Conservation (phyloP, 2,888 invertebrate species). For the Tinea semifulvella region DNA sequence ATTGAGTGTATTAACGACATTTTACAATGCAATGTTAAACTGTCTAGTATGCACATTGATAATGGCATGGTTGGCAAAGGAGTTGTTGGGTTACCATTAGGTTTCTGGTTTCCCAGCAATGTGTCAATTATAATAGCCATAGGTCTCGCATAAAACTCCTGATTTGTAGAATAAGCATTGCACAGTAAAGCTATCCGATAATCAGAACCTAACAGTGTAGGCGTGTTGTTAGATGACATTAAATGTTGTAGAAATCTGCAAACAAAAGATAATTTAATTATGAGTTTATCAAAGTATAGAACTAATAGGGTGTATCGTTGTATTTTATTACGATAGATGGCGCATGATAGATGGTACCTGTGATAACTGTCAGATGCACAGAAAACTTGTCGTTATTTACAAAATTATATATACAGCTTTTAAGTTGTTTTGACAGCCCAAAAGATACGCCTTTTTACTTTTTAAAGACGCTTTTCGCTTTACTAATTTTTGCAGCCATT, state of each 20-base stretch:
- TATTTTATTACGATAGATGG: too few species aligned
- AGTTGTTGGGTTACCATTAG: conserved; percentile 59
- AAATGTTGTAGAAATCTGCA: conserved; percentile 86
- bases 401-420: too few species aligned
- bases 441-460: too few species aligned
- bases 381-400: too few species aligned
- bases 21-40: conserved; percentile 94
- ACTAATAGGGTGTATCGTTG: not conserved
- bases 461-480: too few species aligned
- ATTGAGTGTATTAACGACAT: conserved; percentile 87
- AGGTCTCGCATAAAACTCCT: conserved; percentile 89
- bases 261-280: conserved; percentile 21
- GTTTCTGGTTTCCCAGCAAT: conserved; percentile 76
- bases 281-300: not conserved
- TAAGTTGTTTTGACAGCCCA: too few species aligned
- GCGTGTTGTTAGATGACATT: conserved; percentile 75
- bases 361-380: too few species aligned
- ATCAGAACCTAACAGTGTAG: conserved; percentile 82
- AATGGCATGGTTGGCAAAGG: conserved; percentile 83
- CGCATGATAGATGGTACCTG: too few species aligned
- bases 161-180: conserved; percentile 95
- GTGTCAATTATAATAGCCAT: conserved; percentile 93
- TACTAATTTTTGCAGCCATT: too few species aligned
- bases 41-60: conserved; percentile 92
- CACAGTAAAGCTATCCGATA: conserved; percentile 91